Evolutionary conservation across 2,888 invertebrate genomes (phyloP).

Genomic region (Pollenia amentaria): DNA sequence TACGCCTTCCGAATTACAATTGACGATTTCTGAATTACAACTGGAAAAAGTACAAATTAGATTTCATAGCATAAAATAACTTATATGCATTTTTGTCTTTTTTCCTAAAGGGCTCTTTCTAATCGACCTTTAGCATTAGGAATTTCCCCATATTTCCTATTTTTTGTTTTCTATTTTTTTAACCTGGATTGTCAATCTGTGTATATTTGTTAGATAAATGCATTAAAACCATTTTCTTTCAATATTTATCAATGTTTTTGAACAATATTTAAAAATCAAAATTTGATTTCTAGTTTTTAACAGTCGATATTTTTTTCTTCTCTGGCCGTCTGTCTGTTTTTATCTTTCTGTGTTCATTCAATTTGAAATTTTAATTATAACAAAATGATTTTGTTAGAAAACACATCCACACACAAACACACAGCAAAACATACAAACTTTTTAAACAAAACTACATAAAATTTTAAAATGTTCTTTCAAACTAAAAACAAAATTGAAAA

Average conservation of each 20-base stretch:
- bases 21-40: too few species aligned
- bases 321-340: conserved; percentile 7
- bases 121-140: neutral
- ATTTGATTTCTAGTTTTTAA: conserved; percentile 42
- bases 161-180: neutral
- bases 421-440: neutral
- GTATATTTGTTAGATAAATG: neutral
- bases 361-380: conserved; percentile 72
- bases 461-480: conserved; percentile 37
- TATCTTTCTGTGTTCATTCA: conserved; percentile 66
- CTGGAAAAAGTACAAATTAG: too few species aligned
- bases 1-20: too few species aligned
- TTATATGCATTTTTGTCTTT: too few species aligned
- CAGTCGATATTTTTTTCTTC: neutral
- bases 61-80: too few species aligned
- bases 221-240: neutral
- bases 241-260: neutral
- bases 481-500: conserved; percentile 61
- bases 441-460: conserved; percentile 1
- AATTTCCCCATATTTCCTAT: neutral
- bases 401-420: neutral
- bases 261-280: conserved; percentile 15
- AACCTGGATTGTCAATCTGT: neutral
- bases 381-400: conserved; percentile 61
- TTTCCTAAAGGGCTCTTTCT: neutral